These are phyloP conservation scores for Anthopleura xanthogrammica DNA, from an alignment of 92 coral and sea anemone genomes.

Conservation along the genomic window DNA sequence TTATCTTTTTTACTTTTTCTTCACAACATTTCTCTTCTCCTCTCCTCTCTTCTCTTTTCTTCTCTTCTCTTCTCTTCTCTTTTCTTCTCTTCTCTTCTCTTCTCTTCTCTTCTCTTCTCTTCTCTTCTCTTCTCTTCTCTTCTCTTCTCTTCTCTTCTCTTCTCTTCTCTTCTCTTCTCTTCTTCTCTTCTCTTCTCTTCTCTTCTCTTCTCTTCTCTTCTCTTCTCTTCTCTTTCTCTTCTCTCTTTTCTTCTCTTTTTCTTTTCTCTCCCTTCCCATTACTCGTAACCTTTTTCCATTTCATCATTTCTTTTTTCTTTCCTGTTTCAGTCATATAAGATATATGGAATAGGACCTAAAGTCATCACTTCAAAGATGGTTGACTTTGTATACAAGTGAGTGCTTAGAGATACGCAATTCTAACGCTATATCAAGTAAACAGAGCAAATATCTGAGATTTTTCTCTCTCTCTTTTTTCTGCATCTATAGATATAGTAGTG, in stretches of 20 bases:
- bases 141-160: too few species aligned
- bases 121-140: not conserved
- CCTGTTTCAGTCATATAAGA: slow-evolving; percentile 64
- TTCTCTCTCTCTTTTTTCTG: not conserved
- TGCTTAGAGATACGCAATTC: not conserved
- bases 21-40: not conserved
- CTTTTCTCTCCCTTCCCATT: not conserved
- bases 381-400: slow-evolving; percentile 89
- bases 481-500: slow-evolving; percentile 82
- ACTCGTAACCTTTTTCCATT: not conserved
- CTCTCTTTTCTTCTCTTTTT: not conserved
- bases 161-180: not conserved
- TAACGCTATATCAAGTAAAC: not conserved
- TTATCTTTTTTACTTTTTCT: too few species aligned
- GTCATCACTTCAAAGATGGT: slow-evolving; percentile 88
- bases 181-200: not conserved
- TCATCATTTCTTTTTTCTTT: not conserved
- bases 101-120: not conserved
- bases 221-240: not conserved
- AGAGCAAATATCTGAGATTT: not conserved
- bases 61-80: not conserved
- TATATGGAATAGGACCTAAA: slow-evolving; percentile 94
- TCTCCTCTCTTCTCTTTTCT: not conserved
- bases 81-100: not conserved
- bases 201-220: not conserved